These are phyloP conservation scores for Caenorhabditis sp. DNA, from an alignment of 2,888 invertebrate species.

Conservation along the genomic window DNA sequence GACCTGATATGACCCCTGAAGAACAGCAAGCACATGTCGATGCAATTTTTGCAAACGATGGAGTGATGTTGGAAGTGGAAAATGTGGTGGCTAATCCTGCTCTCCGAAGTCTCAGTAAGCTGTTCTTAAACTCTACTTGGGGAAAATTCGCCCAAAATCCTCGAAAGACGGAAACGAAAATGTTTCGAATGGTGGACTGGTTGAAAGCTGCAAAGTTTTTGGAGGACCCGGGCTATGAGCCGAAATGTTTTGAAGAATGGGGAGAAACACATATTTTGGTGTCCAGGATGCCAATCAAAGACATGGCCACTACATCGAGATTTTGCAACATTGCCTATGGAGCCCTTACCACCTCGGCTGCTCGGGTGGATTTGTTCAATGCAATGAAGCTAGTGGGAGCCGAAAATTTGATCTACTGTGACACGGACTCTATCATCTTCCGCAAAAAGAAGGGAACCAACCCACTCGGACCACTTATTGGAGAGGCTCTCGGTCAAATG, in stretches of 20 bases:
- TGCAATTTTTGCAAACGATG: background rate
- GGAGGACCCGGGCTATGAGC: background rate
- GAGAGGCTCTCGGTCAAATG: too few relatives aligned
- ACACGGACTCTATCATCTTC: constrained; percentile 15
- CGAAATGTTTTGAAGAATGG: background rate
- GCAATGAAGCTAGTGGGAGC: background rate
- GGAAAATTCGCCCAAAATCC: constrained; percentile 10
- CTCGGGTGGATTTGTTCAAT: background rate
- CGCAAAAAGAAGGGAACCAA: background rate
- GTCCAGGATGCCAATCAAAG: background rate
- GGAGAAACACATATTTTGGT: background rate
- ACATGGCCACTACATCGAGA: background rate
- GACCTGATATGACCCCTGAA: background rate
- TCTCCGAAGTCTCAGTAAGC: background rate
- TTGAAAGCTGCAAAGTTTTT: background rate
- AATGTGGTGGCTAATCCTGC: constrained; percentile 5
- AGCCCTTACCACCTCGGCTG: constrained; percentile 13
- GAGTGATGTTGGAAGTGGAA: background rate
- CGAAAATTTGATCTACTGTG: background rate
- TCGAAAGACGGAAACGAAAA: background rate
- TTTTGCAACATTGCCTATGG: too few relatives aligned
- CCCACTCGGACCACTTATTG: too few relatives aligned
- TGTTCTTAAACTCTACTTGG: background rate
- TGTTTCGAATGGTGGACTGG: background rate
- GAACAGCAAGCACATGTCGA: background rate